These are phyloP conservation scores for Palythoa heliodiscus DNA, from an alignment of 92 coral and sea anemone genomes.

Conservation along the genomic window DNA sequence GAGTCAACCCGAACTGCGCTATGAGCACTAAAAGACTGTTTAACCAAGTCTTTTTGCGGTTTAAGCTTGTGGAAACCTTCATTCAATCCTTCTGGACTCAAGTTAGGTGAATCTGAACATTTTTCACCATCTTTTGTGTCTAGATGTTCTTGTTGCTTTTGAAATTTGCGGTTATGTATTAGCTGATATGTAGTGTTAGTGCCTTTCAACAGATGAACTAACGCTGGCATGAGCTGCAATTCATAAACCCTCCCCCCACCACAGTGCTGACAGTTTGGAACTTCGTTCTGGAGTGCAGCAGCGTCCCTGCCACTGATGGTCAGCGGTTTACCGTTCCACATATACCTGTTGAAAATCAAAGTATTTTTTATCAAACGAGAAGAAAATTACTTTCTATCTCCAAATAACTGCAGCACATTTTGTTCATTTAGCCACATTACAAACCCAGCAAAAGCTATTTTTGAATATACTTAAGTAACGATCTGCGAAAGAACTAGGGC, in stretches of 20 bases:
- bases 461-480: no score
- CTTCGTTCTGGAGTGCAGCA: slow-evolving; percentile 39
- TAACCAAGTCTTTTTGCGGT: not conserved
- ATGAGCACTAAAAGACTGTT: not conserved
- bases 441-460: no score
- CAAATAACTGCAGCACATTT: no score
- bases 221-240: slow-evolving; percentile 90
- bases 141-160: not conserved
- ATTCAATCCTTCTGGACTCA: not conserved
- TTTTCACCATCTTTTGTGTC: not conserved
- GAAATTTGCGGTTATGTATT: not conserved
- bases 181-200: not conserved
- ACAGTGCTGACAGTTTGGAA: slow-evolving; percentile 77
- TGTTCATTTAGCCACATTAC: no score
- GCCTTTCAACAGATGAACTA: slow-evolving; percentile 61
- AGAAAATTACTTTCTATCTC: no score
- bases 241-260: slow-evolving; percentile 85
- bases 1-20: not conserved
- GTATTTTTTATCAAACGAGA: no score
- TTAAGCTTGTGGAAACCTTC: not conserved
- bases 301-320: slow-evolving; percentile 59
- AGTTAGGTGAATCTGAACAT: not conserved
- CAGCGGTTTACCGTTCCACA: slow-evolving; percentile 79
- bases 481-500: no score
- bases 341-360: slow-evolving; percentile 59